Percentiles rank a stretch among this genome's conserved stretches.
These are phyloP conservation scores for Cyclophora albipunctata DNA, from an alignment of 2,888 invertebrate species.

Conservation along the genomic window DNA sequence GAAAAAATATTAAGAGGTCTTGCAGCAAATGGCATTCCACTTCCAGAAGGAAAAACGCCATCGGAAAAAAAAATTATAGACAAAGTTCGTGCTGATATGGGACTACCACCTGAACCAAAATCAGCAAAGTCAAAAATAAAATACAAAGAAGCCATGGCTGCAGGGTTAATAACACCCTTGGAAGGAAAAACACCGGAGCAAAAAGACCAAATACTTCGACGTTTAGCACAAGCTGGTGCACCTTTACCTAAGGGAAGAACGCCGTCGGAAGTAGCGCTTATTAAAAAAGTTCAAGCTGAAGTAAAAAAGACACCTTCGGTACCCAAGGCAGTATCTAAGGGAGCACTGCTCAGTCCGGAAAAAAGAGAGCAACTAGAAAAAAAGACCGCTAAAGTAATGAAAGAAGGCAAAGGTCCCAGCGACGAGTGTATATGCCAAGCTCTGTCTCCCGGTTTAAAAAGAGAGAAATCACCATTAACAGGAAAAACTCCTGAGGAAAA, in stretches of 20 bases:
- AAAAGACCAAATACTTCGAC: constrained; percentile 23
- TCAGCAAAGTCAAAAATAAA: constrained; percentile 6
- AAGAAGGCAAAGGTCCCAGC: constrained; percentile 27
- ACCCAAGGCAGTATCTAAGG: constrained; percentile 6
- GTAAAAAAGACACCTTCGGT: constrained; percentile 16
- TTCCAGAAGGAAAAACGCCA: constrained; percentile 27
- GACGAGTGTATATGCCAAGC: constrained; percentile 32
- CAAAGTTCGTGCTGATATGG: constrained; percentile 1
- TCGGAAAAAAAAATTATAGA: constrained; percentile 18
- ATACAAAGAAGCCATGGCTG: constrained; percentile 14
- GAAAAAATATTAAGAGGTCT: constrained; percentile 22
- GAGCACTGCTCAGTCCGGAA: constrained; percentile 4
- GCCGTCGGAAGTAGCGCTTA: constrained; percentile 26
- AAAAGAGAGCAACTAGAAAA: constrained; percentile 14
- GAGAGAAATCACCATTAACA: constrained; percentile 4
- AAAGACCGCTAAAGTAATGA: constrained; percentile 23
- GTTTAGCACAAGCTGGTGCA: constrained; percentile 9
- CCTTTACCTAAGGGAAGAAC: constrained; percentile 18
- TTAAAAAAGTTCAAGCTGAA: constrained; percentile 18
- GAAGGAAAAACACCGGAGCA: constrained; percentile 10
- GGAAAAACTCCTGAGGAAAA: constrained; percentile 26
- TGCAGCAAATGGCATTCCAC: constrained; percentile 20
- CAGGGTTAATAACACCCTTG: constrained; percentile 24
- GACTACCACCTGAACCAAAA: constrained; percentile 1
- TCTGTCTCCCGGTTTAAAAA: constrained; percentile 15